These are phyloP conservation scores for Lasioglossum albipes DNA, from an alignment of 1,140 invertebrate species.

Conservation along the genomic window DNA sequence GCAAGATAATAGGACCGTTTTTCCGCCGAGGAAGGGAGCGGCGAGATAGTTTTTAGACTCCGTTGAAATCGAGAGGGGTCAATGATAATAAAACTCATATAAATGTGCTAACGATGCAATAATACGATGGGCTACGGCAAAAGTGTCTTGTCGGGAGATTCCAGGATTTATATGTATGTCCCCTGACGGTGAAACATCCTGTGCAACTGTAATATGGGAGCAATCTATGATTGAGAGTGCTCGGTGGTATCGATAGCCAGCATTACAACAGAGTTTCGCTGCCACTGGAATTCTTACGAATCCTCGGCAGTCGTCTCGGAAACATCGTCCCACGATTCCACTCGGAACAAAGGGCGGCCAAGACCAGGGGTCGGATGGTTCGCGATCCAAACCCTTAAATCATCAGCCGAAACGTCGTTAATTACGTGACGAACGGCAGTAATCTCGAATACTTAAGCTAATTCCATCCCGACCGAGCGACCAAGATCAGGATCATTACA, in stretches of 20 bases:
- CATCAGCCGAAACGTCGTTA: constrained; percentile 59
- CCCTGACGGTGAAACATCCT: too few species aligned
- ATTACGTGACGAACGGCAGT: constrained; percentile 57
- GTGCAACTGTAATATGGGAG: neutral
- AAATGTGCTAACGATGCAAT: too few species aligned
- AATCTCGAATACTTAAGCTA: constrained; percentile 55
- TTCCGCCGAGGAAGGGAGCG: neutral
- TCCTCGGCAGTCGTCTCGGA: too few species aligned
- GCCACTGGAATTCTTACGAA: neutral
- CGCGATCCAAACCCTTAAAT: constrained; percentile 52
- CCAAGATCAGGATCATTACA: constrained; percentile 70
- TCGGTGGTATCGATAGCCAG: neutral
- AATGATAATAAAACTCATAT: too few species aligned
- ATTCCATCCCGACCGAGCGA: constrained; percentile 48
- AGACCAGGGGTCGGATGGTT: neutral
- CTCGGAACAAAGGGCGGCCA: constrained; percentile 36
- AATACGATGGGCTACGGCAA: too few species aligned
- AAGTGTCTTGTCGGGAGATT: too few species aligned
- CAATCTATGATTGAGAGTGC: neutral
- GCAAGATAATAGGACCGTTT: neutral
- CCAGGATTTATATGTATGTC: too few species aligned
- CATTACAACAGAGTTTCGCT: neutral
- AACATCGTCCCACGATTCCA: neutral
- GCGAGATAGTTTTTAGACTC: neutral
- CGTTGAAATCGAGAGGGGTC: too few species aligned